Conservation (phyloP, 2,888 invertebrate species). For the Hirtodrosophila confusa region DNA sequence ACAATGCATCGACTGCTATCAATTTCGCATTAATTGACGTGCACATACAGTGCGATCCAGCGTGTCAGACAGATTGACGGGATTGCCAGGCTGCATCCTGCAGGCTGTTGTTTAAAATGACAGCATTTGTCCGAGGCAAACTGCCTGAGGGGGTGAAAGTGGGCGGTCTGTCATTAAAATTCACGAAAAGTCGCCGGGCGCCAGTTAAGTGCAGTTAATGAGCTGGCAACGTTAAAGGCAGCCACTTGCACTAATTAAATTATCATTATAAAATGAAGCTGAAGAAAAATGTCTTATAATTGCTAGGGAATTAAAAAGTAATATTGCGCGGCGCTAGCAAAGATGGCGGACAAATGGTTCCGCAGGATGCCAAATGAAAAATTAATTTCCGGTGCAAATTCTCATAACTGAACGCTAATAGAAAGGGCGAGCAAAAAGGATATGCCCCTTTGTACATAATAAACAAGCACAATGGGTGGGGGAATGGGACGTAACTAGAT, state of each 20-base stretch:
- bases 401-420: constrained; percentile 22
- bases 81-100: not conserved
- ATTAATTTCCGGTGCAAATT: constrained; percentile 66
- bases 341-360: constrained; percentile 22
- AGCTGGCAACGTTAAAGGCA: constrained; percentile 52
- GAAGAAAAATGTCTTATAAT: constrained; percentile 67
- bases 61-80: constrained; percentile 22
- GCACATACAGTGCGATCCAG: constrained; percentile 33
- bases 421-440: constrained; percentile 12
- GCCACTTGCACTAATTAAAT: constrained; percentile 75
- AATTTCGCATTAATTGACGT: constrained; percentile 69
- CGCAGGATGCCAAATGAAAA: constrained; percentile 49
- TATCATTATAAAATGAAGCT: constrained; percentile 63
- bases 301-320: constrained; percentile 59
- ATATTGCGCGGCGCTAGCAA: constrained; percentile 20
- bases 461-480: constrained; percentile 9
- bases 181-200: constrained; percentile 55
- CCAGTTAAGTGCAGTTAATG: constrained; percentile 76
- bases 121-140: constrained; percentile 3
- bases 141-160: not conserved
- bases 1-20: constrained; percentile 35
- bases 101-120: constrained; percentile 9
- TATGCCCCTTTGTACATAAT: constrained; percentile 28
- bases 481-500: not conserved
- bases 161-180: constrained; percentile 55